phyloP scores from a whole-genome alignment of 2,797 vertebrate species.

The Jordanella pulchra region DNA sequence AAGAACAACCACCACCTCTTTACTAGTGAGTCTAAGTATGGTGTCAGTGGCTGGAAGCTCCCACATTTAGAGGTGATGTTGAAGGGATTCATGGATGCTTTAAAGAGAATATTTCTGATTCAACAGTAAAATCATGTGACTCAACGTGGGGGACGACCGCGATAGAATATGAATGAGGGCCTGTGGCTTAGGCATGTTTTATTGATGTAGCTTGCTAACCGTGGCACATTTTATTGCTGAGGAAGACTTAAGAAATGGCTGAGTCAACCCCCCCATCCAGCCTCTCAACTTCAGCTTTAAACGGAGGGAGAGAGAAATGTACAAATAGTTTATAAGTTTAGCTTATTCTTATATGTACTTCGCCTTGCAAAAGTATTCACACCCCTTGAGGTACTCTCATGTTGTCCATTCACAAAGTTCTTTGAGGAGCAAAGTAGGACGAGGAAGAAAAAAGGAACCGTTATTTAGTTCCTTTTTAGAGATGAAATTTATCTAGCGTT shows the following conservation, averaged over 20 bases:
- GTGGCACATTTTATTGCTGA: neutral
- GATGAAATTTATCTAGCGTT: neutral
- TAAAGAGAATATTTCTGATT: neutral
- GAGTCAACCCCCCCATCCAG: neutral
- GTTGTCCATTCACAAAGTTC: neutral
- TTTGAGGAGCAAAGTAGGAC: neutral
- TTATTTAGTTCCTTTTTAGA: neutral
- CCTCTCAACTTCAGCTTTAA: neutral
- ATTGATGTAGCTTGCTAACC: neutral
- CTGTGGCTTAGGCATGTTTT: neutral
- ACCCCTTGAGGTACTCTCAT: neutral
- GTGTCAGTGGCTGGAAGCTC: constrained; percentile 14
- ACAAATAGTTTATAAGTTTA: neutral
- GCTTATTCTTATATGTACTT: neutral
- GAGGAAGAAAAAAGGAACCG: neutral
- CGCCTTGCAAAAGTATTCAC: neutral
- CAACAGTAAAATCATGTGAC: no score
- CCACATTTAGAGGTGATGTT: neutral
- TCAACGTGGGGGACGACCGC: neutral
- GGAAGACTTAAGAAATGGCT: neutral
- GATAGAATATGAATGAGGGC: neutral
- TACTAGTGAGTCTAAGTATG: constrained; percentile 85
- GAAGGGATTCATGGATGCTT: neutral
- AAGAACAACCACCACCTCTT: constrained; percentile 99
- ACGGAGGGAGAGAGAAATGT: neutral